These are phyloP conservation scores for Tylochromis polylepis DNA, from an alignment of 2,113 vertebrate genomes.

Conservation along the genomic window DNA sequence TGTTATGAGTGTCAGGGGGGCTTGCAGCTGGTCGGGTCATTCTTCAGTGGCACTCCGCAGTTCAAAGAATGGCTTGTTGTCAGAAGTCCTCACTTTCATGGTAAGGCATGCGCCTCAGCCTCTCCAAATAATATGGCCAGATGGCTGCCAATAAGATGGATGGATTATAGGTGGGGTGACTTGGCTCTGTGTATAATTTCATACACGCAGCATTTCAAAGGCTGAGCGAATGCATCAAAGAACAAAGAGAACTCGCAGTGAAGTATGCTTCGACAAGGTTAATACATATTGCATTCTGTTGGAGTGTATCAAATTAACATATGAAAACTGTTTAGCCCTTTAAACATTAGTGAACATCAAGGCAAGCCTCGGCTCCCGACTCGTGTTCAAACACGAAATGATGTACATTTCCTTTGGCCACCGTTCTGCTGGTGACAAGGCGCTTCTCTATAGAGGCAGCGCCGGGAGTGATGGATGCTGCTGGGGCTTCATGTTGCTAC, in stretches of 20 bases:
- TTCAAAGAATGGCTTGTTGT: conserved; percentile 46
- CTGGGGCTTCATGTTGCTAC: conserved; percentile 58
- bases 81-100: conserved; percentile 47
- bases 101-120: conserved; percentile 38
- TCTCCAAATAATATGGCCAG: conserved; percentile 69
- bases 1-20: conserved; percentile 30
- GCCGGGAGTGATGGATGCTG: conserved; percentile 66
- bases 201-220: conserved; percentile 56
- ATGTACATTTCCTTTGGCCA: conserved; percentile 26
- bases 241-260: conserved; percentile 47
- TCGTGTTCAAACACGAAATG: neutral
- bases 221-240: conserved; percentile 32
- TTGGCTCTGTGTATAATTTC: conserved; percentile 69
- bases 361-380: conserved; percentile 1
- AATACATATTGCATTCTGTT: conserved; percentile 54
- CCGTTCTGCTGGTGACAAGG: conserved; percentile 14
- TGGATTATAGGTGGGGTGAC: conserved; percentile 74
- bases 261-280: conserved; percentile 42
- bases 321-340: conserved; percentile 32
- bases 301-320: conserved; percentile 50
- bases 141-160: conserved; percentile 79
- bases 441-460: conserved; percentile 37
- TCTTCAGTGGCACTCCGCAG: conserved; percentile 46
- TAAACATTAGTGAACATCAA: conserved; percentile 19
- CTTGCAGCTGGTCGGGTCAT: conserved; percentile 39